Percentiles rank a stretch among this genome's conserved stretches.
Conservation (phyloP, 2,797 vertebrate genomes). For the Myripristis jacobus region DNA sequence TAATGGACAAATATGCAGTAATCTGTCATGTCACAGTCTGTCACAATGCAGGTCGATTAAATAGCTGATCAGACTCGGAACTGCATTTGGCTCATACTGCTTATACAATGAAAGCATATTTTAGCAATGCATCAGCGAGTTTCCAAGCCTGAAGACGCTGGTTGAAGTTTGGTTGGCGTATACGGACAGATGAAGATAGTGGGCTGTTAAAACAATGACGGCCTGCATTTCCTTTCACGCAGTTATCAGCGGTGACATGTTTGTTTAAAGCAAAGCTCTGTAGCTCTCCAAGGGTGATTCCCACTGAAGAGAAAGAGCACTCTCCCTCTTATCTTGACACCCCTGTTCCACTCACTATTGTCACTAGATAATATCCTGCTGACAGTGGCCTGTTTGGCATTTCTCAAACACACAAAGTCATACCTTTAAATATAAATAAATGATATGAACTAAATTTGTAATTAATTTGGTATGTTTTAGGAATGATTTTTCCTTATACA, state of each 20-base stretch:
- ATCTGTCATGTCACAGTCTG: too few relatives aligned
- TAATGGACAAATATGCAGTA: too few relatives aligned
- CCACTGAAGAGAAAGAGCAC: constrained; percentile 10
- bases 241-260: not conserved
- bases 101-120: too few relatives aligned
- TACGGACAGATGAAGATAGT: not conserved
- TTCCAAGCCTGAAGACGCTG: not conserved
- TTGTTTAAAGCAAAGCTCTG: not conserved
- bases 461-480: not conserved
- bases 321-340: constrained; percentile 31
- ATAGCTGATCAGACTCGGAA: too few relatives aligned
- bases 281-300: not conserved
- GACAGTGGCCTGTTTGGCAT: not conserved
- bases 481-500: not conserved
- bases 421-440: not conserved
- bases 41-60: too few relatives aligned
- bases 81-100: too few relatives aligned
- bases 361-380: constrained; percentile 1
- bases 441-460: not conserved
- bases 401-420: not conserved
- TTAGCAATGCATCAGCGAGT: not conserved
- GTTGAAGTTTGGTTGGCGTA: not conserved
- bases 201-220: constrained; percentile 17
- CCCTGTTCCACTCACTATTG: constrained; percentile 12
- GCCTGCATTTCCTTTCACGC: constrained; percentile 29